Conservation (phyloP, 2,888 invertebrate species). For the Maniola hyperantus region DNA sequence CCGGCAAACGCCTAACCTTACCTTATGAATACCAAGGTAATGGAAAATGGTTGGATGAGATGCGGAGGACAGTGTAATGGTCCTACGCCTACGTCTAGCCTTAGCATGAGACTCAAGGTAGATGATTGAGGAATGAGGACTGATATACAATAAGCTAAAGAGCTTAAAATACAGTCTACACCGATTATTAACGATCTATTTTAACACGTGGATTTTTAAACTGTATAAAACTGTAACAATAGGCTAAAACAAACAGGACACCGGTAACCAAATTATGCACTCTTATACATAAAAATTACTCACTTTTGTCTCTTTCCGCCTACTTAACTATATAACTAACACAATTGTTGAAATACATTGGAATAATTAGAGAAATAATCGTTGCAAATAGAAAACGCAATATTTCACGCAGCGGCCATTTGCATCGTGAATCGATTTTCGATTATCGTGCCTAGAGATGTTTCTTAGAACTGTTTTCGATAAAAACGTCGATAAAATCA, state of each 20-base stretch:
- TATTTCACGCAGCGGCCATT: slow-evolving; percentile 54
- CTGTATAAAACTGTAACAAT: slow-evolving; percentile 5
- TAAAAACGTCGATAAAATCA: too few species aligned
- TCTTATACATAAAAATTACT: slow-evolving; percentile 33
- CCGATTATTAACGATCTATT: not conserved
- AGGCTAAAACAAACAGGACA: slow-evolving; percentile 19
- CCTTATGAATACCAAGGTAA: too few species aligned
- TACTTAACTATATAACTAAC: slow-evolving; percentile 24
- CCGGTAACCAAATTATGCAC: slow-evolving; percentile 17
- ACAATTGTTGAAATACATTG: slow-evolving; percentile 11
- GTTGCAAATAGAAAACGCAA: slow-evolving; percentile 25
- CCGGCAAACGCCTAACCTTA: too few species aligned
- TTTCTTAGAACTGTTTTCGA: too few species aligned
- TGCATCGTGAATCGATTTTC: slow-evolving; percentile 49
- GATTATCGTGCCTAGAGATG: not conserved
- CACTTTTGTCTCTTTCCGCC: slow-evolving; percentile 32
- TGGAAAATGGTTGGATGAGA: too few species aligned
- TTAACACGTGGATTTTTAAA: slow-evolving; percentile 34
- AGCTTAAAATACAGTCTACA: slow-evolving; percentile 3
- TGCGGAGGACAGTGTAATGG: too few species aligned
- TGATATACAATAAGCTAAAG: not conserved
- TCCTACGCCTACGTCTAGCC: too few species aligned
- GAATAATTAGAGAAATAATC: not conserved
- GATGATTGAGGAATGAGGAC: not conserved
- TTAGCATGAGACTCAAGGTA: too few species aligned